Evolutionary conservation across 1,140 invertebrate genomes (phyloP).

Genomic region (Drosophila santomea): DNA sequence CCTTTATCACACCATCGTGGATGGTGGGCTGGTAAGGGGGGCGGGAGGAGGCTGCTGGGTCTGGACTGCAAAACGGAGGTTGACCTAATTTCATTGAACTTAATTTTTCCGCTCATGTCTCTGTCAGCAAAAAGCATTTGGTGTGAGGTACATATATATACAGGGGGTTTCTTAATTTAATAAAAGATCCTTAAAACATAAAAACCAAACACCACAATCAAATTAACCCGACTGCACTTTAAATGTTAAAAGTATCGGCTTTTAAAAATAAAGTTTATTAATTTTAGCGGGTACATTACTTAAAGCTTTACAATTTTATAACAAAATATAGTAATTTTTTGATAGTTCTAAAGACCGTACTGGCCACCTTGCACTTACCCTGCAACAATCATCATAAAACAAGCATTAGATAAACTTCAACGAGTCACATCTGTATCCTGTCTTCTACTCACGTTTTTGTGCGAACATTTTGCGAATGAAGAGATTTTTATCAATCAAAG

Average conservation of each 20-base stretch:
- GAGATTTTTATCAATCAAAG: slow-evolving; percentile 34
- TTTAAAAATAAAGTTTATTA: too few species aligned
- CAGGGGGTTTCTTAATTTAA: slow-evolving; percentile 7
- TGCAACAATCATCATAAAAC: slow-evolving; percentile 64
- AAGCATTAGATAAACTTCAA: slow-evolving; percentile 41
- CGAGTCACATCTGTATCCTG: slow-evolving; percentile 23
- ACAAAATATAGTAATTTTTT: too few species aligned
- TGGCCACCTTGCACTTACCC: slow-evolving; percentile 16
- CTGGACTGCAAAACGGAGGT: slow-evolving; percentile 23
- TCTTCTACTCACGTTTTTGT: slow-evolving; percentile 9
- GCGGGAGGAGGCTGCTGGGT: background rate
- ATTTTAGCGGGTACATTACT: too few species aligned
- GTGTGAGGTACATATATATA: slow-evolving; percentile 6
- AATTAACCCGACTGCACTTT: background rate
- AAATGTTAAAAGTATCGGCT: too few species aligned
- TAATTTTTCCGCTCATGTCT: slow-evolving; percentile 55
- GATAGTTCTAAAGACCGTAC: background rate
- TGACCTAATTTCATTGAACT: slow-evolving; percentile 76
- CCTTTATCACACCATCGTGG: slow-evolving; percentile 60
- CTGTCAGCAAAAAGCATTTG: slow-evolving; percentile 14
- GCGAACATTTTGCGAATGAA: background rate
- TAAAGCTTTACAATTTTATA: too few species aligned
- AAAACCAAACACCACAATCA: too few species aligned
- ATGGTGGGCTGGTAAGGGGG: background rate
- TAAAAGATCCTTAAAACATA: too few species aligned